phyloP scores from a whole-genome alignment of 2,113 vertebrate genomes.

The Chlorodrepanis virens region DNA sequence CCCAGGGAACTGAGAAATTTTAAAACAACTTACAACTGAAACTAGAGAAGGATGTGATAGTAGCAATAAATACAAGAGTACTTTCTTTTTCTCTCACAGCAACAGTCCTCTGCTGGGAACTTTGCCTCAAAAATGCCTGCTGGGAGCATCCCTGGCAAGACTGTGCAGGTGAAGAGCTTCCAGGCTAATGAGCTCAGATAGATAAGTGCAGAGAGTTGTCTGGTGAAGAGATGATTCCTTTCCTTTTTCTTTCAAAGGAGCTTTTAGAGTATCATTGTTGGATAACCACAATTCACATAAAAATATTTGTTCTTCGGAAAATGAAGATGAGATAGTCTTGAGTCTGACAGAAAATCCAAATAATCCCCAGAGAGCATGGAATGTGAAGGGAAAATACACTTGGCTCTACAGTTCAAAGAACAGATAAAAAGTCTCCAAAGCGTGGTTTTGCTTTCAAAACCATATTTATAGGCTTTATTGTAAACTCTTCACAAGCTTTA shows the following conservation, averaged over 20 bases:
- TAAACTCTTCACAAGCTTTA: neutral
- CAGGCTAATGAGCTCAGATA: neutral
- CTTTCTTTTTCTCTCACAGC: neutral
- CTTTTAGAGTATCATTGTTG: neutral
- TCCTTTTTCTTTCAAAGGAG: neutral
- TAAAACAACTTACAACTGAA: neutral
- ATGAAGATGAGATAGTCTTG: neutral
- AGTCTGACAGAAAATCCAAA: neutral
- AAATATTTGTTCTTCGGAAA: neutral
- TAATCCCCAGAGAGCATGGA: neutral
- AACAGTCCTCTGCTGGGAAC: neutral
- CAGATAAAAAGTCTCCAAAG: neutral
- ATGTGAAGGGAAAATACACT: neutral
- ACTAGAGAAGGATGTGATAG: neutral
- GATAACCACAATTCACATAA: neutral
- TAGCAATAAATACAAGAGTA: neutral
- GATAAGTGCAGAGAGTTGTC: neutral
- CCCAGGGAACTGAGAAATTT: neutral
- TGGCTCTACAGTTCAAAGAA: neutral
- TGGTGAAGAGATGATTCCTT: neutral
- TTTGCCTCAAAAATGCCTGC: neutral
- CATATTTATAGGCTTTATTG: neutral
- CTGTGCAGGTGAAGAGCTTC: neutral
- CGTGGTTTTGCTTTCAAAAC: neutral
- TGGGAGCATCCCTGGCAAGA: neutral